Evolutionary conservation across 2,113 vertebrate genomes (phyloP), one percentile per base, ranked within the genome.

Genomic region (Chascanopsetta lugubris): DNA sequence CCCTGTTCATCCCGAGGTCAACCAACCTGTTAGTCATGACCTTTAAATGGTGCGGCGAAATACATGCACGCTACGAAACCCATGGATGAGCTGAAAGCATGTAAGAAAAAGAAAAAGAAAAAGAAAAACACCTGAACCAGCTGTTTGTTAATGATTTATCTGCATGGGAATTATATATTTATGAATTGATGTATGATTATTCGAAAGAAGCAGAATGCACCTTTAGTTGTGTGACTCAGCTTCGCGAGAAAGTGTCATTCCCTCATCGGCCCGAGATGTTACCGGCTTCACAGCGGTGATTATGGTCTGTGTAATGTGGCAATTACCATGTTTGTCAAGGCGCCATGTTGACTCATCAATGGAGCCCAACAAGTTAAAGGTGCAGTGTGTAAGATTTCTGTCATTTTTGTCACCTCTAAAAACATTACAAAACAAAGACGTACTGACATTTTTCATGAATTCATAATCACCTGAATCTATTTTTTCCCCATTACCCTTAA

Each of bases 261-360:
- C n/a, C 69, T 78, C 30, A 67, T 64, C n/a, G 54, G 61, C 57
- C n/a, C 48, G 70, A 72, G 63, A 72, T 49, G 68, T 34, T 36
- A 38, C 61, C 29, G 47, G 7, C 72, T 48, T 64, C 49, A 6
- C 69, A 63, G 75, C 67, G 76, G 62, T 88, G 59, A 86, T 90
- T 90, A 86, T 76, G 63, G 82, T 78, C 77, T 85, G 83, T 80
- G 75, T 75, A 59, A 77, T 58, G 70, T 75, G 61, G 69, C 64
- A 82, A 86, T 89, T 81, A 88, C 24, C 3, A 12, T 84, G 77
- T 84, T 69, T 66, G 67, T 72, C 73, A 85, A 69, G 51, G 27
- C 42, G 69, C 68, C 68, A n/a, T 82, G 85, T 86, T 86, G 83
- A 87, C 82, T 77, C 71, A 63, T 68, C 57, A 72, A 66, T 50